phyloP scores from a whole-genome alignment of 2,113 vertebrate genomes.

The Apteryx mantelli region DNA sequence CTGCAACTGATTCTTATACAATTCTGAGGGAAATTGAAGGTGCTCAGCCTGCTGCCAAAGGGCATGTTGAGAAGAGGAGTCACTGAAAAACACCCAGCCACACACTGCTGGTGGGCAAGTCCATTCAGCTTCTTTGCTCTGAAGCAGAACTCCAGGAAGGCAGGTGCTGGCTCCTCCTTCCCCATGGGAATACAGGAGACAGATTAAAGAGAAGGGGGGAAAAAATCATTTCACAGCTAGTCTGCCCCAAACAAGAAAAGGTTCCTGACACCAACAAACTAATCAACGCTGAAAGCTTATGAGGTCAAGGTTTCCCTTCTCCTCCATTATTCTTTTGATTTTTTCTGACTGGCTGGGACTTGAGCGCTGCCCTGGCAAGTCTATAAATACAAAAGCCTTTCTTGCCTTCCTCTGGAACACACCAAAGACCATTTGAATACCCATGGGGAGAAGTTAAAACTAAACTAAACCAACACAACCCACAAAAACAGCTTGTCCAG shows the following conservation, averaged over 20 bases:
- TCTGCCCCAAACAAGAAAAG: conserved; percentile 35
- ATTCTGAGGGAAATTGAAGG: background rate
- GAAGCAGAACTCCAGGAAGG: background rate
- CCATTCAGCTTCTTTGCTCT: background rate
- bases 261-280: conserved; percentile 44
- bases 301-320: conserved; percentile 58
- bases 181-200: background rate
- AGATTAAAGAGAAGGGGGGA: conserved; percentile 23
- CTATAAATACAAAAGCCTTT: conserved; percentile 39
- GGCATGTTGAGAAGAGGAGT: background rate
- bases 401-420: background rate
- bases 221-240: conserved; percentile 27
- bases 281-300: conserved; percentile 64
- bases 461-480: background rate
- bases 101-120: background rate
- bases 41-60: background rate
- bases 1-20: background rate
- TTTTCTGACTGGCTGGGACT: conserved; percentile 42
- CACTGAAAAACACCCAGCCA: background rate
- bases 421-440: background rate
- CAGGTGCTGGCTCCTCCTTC: background rate
- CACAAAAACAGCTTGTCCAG: background rate
- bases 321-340: conserved; percentile 43
- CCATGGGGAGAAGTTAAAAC: background rate
- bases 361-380: background rate